Conservation (phyloP, 2,113 vertebrate species). For the Tyrannus savana region DNA sequence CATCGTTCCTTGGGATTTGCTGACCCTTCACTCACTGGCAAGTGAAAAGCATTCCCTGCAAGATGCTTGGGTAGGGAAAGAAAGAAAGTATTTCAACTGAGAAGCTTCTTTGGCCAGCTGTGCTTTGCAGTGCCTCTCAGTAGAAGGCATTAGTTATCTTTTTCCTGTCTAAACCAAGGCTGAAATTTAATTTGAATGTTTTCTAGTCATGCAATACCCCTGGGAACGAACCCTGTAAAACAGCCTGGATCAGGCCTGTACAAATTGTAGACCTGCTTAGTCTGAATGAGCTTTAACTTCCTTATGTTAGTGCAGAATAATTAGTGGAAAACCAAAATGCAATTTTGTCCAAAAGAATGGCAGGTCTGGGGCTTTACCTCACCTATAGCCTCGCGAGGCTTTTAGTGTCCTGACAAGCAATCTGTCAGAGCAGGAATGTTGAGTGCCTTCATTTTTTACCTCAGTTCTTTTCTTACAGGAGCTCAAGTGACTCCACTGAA, state of each 20-base stretch:
- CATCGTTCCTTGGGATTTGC: not conserved
- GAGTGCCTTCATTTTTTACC: slow-evolving; percentile 63
- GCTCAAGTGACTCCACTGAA: slow-evolving; percentile 60
- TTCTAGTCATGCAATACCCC: not conserved
- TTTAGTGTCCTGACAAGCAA: slow-evolving; percentile 62
- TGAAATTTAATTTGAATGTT: not conserved
- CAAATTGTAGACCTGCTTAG: not conserved
- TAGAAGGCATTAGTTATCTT: not conserved
- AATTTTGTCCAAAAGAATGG: slow-evolving; percentile 46
- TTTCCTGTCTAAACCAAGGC: not conserved
- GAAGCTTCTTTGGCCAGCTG: not conserved
- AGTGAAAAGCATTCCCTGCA: not conserved
- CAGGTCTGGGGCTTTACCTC: slow-evolving; percentile 47
- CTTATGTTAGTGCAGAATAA: slow-evolving; percentile 43
- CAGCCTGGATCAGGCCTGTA: not conserved
- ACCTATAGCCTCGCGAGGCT: slow-evolving; percentile 49
- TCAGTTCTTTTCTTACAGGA: slow-evolving; percentile 57
- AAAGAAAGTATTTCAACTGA: not conserved
- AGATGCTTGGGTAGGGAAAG: not conserved
- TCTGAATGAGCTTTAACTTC: slow-evolving; percentile 41
- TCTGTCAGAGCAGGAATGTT: slow-evolving; percentile 64
- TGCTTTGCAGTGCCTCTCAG: not conserved
- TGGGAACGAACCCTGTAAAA: not conserved
- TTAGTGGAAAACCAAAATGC: slow-evolving; percentile 44
- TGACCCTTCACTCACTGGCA: not conserved